Percentiles rank a stretch among this genome's conserved stretches.
phyloP scores from a whole-genome alignment of 2,797 vertebrate species.

The Notolabrus celidotus region DNA sequence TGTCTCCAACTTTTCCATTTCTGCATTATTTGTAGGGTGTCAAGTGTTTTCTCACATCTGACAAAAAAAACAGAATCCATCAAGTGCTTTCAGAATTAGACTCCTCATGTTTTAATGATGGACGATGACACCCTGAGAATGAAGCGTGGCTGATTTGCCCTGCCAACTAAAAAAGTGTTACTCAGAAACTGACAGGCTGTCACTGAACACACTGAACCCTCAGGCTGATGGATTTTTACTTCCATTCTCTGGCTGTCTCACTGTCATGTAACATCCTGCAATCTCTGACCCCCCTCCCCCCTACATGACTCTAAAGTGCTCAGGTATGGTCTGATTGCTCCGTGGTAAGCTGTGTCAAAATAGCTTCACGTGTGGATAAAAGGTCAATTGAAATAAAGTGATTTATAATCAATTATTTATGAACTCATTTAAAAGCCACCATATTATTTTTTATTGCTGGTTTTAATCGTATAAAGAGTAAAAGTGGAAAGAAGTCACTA shows the following conservation, averaged over 20 bases:
- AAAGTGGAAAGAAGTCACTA: neutral
- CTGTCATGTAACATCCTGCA: slow-evolving; percentile 55
- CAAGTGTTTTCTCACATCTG: slow-evolving; percentile 21
- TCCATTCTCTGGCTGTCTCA: slow-evolving; percentile 43
- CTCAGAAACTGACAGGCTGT: slow-evolving; percentile 65
- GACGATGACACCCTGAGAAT: slow-evolving; percentile 50
- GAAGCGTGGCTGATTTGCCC: slow-evolving; percentile 52
- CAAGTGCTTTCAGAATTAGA: slow-evolving; percentile 51
- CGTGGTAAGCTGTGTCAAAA: slow-evolving; percentile 15
- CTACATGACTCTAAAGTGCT: slow-evolving; percentile 31
- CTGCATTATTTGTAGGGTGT: slow-evolving; percentile 33
- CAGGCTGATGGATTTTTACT: slow-evolving; percentile 60
- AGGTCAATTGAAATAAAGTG: slow-evolving; percentile 3
- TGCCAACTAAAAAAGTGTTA: slow-evolving; percentile 49
- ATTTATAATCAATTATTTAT: neutral
- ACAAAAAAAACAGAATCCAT: slow-evolving; percentile 20
- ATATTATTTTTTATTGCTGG: neutral
- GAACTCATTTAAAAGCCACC: neutral
- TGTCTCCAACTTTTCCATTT: slow-evolving; percentile 9
- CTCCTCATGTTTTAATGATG: slow-evolving; percentile 54
- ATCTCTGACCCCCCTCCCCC: slow-evolving; percentile 35
- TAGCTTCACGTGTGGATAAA: slow-evolving; percentile 8
- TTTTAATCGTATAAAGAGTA: neutral
- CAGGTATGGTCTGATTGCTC: slow-evolving; percentile 51
- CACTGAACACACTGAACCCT: slow-evolving; percentile 61